A percentile compares a stretch with the other conserved stretches of the same genome.
phyloP scores from a whole-genome alignment of 2,797 vertebrate genomes.

The Esox lucius region DNA sequence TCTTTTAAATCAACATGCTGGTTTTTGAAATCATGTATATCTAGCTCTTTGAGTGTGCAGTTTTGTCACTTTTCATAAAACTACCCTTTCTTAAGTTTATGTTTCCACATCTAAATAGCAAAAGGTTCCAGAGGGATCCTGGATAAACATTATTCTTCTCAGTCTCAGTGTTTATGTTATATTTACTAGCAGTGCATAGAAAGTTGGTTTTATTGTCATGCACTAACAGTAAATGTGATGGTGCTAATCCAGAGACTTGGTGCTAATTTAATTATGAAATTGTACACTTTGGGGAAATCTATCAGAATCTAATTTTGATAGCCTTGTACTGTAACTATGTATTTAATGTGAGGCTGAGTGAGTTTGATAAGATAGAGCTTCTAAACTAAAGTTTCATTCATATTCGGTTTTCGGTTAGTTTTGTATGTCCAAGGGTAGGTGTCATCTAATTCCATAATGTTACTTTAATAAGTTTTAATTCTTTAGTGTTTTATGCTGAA shows the following conservation, averaged over 20 bases:
- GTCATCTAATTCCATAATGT: constrained; percentile 38
- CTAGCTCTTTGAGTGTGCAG: constrained; percentile 31
- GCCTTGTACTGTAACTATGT: constrained; percentile 72
- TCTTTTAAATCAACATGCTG: constrained; percentile 43
- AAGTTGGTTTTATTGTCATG: constrained; percentile 65
- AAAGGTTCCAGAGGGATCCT: constrained; percentile 41
- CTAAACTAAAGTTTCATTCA: constrained; percentile 57
- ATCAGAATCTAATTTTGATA: constrained; percentile 64
- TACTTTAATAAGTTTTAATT: constrained; percentile 45
- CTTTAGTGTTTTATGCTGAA: constrained; percentile 45
- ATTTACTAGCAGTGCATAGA: constrained; percentile 58
- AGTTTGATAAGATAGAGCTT: constrained; percentile 50
- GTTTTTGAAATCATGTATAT: constrained; percentile 60
- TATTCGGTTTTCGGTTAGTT: constrained; percentile 29
- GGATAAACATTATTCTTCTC: constrained; percentile 22
- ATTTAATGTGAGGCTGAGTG: constrained; percentile 67
- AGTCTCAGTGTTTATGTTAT: constrained; percentile 22
- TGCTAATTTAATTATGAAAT: constrained; percentile 76
- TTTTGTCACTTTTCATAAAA: constrained; percentile 40
- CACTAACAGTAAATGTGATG: constrained; percentile 59
- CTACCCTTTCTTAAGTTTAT: constrained; percentile 34
- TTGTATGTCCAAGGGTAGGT: constrained; percentile 44
- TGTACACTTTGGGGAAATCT: constrained; percentile 54
- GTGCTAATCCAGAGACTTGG: constrained; percentile 69
- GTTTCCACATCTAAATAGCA: constrained; percentile 41